Evolutionary conservation across 2,888 invertebrate genomes (phyloP).

Genomic region (Cephus rjabovi): DNA sequence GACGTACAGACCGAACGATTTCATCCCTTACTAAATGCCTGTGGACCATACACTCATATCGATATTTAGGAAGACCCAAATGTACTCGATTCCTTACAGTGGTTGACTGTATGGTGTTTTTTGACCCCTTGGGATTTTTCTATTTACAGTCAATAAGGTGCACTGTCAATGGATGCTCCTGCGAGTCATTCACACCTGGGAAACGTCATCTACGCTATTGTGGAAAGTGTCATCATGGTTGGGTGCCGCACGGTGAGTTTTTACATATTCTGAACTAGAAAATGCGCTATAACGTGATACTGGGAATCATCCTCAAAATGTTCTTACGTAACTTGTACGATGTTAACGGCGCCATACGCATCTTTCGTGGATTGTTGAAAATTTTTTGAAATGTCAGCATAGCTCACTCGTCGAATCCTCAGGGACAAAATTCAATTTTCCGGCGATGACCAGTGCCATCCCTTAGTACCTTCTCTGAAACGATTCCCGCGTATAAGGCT

Average conservation of each 20-base stretch:
- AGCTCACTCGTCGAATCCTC: slow-evolving; percentile 58
- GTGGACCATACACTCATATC: background rate
- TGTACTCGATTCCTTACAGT: background rate
- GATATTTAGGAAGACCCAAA: background rate
- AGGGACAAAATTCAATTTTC: slow-evolving; percentile 66
- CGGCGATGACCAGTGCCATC: slow-evolving; percentile 62
- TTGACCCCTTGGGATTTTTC: slow-evolving; percentile 9
- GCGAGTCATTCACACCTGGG: slow-evolving; percentile 78
- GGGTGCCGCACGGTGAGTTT: slow-evolving; percentile 81
- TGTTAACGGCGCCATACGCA: background rate
- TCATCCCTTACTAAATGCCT: too few species aligned
- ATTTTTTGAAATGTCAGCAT: slow-evolving; percentile 58
- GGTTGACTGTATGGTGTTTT: background rate
- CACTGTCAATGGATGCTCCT: slow-evolving; percentile 75
- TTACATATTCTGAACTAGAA: background rate
- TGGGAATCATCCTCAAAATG: background rate
- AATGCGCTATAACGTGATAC: background rate
- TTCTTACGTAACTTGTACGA: background rate
- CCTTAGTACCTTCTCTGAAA: slow-evolving; percentile 26
- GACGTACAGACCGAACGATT: background rate
- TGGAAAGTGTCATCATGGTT: slow-evolving; percentile 79
- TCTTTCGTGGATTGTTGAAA: slow-evolving; percentile 17
- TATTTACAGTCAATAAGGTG: slow-evolving; percentile 74
- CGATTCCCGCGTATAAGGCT: slow-evolving; percentile 40
- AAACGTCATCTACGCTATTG: slow-evolving; percentile 76